Conservation (phyloP, 2,113 vertebrate genomes). For the Hiodon tergisus region DNA sequence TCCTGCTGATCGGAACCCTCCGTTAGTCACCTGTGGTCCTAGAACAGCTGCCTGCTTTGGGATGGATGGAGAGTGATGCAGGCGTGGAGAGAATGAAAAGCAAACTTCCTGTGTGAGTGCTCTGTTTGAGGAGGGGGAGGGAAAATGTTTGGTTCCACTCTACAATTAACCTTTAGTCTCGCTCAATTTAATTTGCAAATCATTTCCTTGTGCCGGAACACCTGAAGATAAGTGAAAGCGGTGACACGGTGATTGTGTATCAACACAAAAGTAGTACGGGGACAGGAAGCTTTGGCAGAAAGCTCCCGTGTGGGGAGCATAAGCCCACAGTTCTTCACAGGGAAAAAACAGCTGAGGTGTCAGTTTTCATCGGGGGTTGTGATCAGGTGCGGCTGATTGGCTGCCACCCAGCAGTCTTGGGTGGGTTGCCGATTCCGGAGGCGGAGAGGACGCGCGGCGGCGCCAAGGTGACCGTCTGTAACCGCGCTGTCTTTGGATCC, state of each 20-base stretch:
- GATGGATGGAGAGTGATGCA: too few species aligned
- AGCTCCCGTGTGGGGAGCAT: not conserved
- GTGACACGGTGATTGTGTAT: constrained; percentile 36
- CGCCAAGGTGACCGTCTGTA: constrained; percentile 52
- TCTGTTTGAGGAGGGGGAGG: constrained; percentile 29
- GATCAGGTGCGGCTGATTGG: constrained; percentile 15
- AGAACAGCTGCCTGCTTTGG: too few species aligned
- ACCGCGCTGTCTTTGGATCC: constrained; percentile 33
- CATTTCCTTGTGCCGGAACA: constrained; percentile 30
- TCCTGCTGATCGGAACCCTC: too few species aligned
- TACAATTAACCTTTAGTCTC: constrained; percentile 47
- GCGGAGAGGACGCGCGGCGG: constrained; percentile 19
- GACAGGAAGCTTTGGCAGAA: constrained; percentile 20
- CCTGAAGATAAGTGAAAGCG: constrained; percentile 32
- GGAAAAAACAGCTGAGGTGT: constrained; percentile 1
- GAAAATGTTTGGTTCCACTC: constrained; percentile 33
- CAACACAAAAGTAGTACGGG: constrained; percentile 26
- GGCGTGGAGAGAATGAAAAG: constrained; percentile 1
- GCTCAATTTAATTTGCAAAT: constrained; percentile 43
- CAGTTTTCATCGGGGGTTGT: constrained; percentile 22
- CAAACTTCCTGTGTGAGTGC: constrained; percentile 23
- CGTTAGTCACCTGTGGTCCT: too few species aligned
- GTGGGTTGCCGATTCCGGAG: constrained; percentile 11
- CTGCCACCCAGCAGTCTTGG: constrained; percentile 18
- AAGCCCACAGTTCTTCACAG: not conserved